phyloP scores from a whole-genome alignment of 2,797 vertebrate species.

The Threskiornis aethiopicus region DNA sequence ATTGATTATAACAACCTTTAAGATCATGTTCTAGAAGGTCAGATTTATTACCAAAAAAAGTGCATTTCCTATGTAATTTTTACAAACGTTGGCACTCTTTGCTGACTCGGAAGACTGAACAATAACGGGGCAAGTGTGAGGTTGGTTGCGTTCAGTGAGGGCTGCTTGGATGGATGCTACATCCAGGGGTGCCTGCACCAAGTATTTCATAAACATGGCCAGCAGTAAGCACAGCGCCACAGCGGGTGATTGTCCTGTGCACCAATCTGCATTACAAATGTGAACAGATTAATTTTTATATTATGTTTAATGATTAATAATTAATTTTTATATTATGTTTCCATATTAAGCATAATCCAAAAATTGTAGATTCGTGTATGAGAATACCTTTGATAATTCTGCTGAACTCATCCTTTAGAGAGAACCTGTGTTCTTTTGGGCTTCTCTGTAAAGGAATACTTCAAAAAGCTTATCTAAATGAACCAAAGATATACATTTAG shows the following conservation, averaged over 20 bases:
- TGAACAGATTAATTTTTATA: neutral
- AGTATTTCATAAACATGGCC: accelerated
- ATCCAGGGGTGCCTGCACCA: neutral
- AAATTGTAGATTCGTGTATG: neutral
- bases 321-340: neutral
- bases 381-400: neutral
- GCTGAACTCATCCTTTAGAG: neutral
- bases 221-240: neutral
- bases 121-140: accelerated
- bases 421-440: neutral
- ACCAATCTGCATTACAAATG: neutral
- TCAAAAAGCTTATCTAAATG: neutral
- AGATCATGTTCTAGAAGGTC: neutral
- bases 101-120: neutral
- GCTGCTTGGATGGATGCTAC: neutral
- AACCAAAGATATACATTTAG: neutral
- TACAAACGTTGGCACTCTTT: neutral
- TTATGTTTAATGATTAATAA: too few relatives aligned
- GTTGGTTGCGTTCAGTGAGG: neutral
- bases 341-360: neutral
- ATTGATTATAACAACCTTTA: neutral
- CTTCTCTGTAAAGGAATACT: neutral
- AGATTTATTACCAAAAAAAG: neutral
- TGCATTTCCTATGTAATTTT: neutral
- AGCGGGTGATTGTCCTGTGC: neutral